Evolutionary conservation across 1,140 invertebrate species (phyloP).

Genomic region (Drosophila virilis): DNA sequence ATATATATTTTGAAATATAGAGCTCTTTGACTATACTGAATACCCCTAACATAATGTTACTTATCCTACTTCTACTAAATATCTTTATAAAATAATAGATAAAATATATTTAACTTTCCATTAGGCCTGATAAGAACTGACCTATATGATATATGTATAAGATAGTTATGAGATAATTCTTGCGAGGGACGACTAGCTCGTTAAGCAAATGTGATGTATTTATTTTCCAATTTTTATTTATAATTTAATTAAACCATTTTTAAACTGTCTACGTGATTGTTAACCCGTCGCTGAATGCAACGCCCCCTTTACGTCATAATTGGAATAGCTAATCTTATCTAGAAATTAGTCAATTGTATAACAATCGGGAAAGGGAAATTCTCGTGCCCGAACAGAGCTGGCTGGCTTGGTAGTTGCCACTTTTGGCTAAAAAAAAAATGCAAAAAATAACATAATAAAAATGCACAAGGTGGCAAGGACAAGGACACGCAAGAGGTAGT

Average conservation of each 20-base stretch:
- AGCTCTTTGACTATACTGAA: background rate
- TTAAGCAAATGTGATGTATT: background rate
- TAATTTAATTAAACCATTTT: background rate
- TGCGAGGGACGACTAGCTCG: background rate
- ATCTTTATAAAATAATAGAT: constrained; percentile 16
- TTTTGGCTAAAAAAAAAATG: background rate
- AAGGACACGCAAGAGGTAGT: background rate
- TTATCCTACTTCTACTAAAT: background rate
- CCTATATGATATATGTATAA: constrained; percentile 34
- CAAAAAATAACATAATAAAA: background rate
- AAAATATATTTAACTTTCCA: background rate
- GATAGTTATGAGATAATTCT: background rate
- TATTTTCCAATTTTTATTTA: background rate
- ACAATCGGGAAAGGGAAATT: constrained; percentile 16
- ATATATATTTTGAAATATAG: too few species aligned
- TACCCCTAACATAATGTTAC: background rate
- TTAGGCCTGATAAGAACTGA: constrained; percentile 47
- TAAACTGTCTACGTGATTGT: constrained; percentile 58
- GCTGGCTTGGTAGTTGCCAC: background rate
- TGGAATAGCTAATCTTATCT: constrained; percentile 18
- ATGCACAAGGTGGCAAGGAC: constrained; percentile 8
- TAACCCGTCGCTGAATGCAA: constrained; percentile 19
- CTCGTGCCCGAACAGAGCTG: background rate
- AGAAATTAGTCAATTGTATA: constrained; percentile 27
- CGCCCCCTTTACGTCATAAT: constrained; percentile 28